A percentile compares a stretch with the other conserved stretches of the same genome.
Conservation (phyloP, 37 sponge, comb jelly and placozoan genomes). For the Haliclona indistincta region DNA sequence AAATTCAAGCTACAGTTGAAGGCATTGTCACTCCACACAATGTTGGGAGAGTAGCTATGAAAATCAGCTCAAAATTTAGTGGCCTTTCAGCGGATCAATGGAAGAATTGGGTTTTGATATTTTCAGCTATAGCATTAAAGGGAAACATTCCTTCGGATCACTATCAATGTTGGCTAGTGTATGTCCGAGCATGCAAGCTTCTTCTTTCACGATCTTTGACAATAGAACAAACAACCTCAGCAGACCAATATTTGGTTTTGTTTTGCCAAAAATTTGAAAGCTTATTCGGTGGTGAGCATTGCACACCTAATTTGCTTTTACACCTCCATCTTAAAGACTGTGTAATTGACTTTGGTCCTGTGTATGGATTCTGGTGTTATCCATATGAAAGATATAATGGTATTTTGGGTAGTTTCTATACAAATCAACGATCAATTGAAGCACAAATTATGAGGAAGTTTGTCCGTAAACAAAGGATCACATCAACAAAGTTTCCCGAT, state of each 20-base stretch:
- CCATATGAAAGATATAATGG: conserved; percentile 62
- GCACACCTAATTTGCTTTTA: conserved; percentile 17
- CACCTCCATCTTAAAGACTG: conserved; percentile 23
- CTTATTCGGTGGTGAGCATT: conserved; percentile 17
- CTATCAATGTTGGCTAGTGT: conserved; percentile 40
- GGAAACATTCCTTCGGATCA: conserved; percentile 9
- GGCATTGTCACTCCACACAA: conserved; percentile 22
- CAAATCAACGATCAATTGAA: conserved; percentile 6
- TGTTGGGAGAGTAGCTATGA: conserved; percentile 48
- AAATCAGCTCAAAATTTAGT: conserved; percentile 31
- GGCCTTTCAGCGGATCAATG: conserved; percentile 72
- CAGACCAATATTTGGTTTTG: conserved; percentile 11
- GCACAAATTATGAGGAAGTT: conserved; percentile 33
- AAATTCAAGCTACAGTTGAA: conserved; percentile 16
- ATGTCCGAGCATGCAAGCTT: conserved; percentile 50
- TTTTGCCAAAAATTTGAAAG: not conserved
- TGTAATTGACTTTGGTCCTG: conserved; percentile 45
- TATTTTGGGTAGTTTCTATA: conserved; percentile 4
- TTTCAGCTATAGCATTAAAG: conserved; percentile 18
- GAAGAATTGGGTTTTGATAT: conserved; percentile 46
- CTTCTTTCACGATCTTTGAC: conserved; percentile 13
- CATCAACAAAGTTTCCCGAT: not conserved
- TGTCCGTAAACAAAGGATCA: not conserved
- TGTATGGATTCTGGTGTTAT: conserved; percentile 38
- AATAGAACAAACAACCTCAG: not conserved